Evolutionary conservation across 2,888 invertebrate species (phyloP), one percentile per base, ranked within the genome.

Genomic region (Chrysolina americana): DNA sequence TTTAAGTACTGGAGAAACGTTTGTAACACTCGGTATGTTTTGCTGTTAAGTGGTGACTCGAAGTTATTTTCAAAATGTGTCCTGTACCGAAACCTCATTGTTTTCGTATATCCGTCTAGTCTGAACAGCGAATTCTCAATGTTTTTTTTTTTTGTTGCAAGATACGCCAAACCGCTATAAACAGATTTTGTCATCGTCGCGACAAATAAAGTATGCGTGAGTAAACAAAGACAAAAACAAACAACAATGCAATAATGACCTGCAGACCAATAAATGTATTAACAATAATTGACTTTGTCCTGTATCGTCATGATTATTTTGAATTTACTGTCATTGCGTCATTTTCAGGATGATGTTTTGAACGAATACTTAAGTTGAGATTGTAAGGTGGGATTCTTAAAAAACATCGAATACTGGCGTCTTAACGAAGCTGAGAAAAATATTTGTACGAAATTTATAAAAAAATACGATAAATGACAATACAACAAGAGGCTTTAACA

Each of bases 201-300:
- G 59, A 59, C 36, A n/a, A 59, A 28, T 28, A 59, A 5, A 10
- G 23, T 36, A 9, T 59, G 59, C 59, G 59, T 59, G 59, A 59
- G 15, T 59, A 36, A 19, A 56, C 19, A 56, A 13, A 21, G 21
- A 56, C 13, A 36, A 50, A 53, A 53, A 41, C 53, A 41, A 50
- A 68, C 41, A 68, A 68, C 53, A 53, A 68, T 36, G 36, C 36
- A 66, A 50, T 41, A 66, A 66, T 50, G 66, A 41, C 41, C 50
- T 53, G 44, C 68, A 41, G 68, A 41, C 68, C 41, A 53, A 53
- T 68, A 68, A 50, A 68, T 68, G 48, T 44, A 68, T 68, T 36
- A 68, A 68, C 68, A 53, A 68, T 68, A 68, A 68, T 68, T 56
- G 53, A 66, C 48, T 50, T 48, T 66, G 64, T 64, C 64, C 64